Evolutionary conservation across 2,113 vertebrate genomes (phyloP), one percentile per base, ranked within the genome.

Genomic region (Zosterops japonicus): DNA sequence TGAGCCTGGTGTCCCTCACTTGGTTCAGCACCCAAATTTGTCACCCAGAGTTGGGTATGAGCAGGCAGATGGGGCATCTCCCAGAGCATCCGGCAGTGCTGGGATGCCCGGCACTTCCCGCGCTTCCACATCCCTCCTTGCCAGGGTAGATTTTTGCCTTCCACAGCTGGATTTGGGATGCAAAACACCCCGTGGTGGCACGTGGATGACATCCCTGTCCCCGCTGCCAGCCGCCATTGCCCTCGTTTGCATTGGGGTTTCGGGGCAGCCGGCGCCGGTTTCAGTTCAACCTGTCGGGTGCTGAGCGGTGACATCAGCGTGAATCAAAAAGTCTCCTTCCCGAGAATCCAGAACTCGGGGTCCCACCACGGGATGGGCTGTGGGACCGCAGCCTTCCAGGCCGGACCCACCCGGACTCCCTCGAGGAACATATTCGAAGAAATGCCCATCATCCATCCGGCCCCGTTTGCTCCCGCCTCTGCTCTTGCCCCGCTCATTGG

Each of bases 341-440:
- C 63, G 24, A 22, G 75, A 16, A 56, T 20, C 35, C 8, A 0
- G 35, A 29, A 3, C 2, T 0, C 1, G 11, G 53, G 12, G 5
- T 47, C 36, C 55, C 4, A 9, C n/a, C 7, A 0, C 4, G 8
- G 50, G 50, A 10, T 2, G 12, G 49, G 24, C 80, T 2, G 36
- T 0, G 50, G 77, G 7, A 56, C 11, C 0, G 3, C 4, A 3
- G 27, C 16, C 21, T 69, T 41, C 16, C 49, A 0, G 5, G 46
- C 69, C 21, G 82, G 61, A 84, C 83, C 47, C 17, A 7, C 29
- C 2, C 4, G 12, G 67, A 70, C 92, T 93, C 96, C 95, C 88
- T 96, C 96, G 95, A 96, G 92, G 95, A 96, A 96, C 85, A 86
- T 63, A 76, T 27, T 96, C 92, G 85, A 96, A 95, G 95, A 96